Evolutionary conservation across 1,140 invertebrate genomes (phyloP).

Genomic region (Hylyphantes graminicola): DNA sequence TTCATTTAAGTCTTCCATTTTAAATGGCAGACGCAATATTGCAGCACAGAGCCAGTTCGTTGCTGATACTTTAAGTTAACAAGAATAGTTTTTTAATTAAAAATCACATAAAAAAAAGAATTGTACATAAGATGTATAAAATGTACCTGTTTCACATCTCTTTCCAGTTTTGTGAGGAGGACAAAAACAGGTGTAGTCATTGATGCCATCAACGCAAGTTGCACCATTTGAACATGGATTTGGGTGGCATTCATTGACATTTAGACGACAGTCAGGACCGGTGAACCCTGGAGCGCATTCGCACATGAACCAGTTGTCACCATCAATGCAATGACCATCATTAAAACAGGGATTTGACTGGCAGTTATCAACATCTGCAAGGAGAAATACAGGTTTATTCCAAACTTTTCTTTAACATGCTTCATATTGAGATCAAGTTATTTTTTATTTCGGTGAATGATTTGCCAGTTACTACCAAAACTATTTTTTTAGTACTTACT

Average conservation of each 20-base stretch:
- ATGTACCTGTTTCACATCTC: slow-evolving; percentile 78
- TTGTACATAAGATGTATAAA: background rate
- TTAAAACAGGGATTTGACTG: slow-evolving; percentile 68
- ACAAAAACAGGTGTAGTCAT: slow-evolving; percentile 86
- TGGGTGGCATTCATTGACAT: slow-evolving; percentile 67
- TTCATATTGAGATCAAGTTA: too few relatives aligned
- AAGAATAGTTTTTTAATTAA: background rate
- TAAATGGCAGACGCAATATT: too few relatives aligned
- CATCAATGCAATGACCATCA: slow-evolving; percentile 73
- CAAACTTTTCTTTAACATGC: too few relatives aligned
- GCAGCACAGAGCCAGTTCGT: too few relatives aligned
- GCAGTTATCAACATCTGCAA: slow-evolving; percentile 65
- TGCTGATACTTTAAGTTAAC: background rate
- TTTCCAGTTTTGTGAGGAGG: slow-evolving; percentile 85
- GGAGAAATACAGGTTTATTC: slow-evolving; percentile 8
- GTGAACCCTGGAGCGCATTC: slow-evolving; percentile 81
- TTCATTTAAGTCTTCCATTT: too few relatives aligned
- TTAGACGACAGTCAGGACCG: slow-evolving; percentile 69
- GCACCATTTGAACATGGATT: slow-evolving; percentile 64
- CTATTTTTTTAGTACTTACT: slow-evolving; percentile 43
- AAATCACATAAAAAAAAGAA: too few relatives aligned
- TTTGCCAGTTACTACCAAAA: too few relatives aligned
- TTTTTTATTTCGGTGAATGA: too few relatives aligned
- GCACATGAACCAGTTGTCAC: slow-evolving; percentile 78
- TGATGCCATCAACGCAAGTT: slow-evolving; percentile 64